Evolutionary conservation across 2,797 vertebrate species (phyloP).

Genomic region (Halcyon chelicuti): DNA sequence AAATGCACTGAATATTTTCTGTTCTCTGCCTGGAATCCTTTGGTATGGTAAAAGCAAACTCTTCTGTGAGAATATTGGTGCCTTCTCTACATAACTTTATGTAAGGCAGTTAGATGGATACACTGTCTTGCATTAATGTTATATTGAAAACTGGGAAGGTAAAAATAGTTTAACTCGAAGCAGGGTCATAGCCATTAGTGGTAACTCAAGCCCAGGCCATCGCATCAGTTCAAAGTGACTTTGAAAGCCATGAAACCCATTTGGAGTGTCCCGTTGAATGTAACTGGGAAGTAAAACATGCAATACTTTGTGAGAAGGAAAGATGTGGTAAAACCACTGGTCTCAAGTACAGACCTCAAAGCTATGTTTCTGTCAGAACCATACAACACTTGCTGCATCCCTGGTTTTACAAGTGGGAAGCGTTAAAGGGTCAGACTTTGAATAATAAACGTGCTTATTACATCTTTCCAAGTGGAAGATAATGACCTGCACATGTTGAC

Average conservation of each 20-base stretch:
- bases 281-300: neutral
- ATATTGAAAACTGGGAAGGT: neutral
- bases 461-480: neutral
- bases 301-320: neutral
- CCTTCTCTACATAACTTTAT: neutral
- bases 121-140: neutral
- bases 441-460: neutral
- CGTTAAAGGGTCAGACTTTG: neutral
- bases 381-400: neutral
- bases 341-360: neutral
- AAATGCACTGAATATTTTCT: neutral
- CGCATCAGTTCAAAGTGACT: neutral
- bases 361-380: neutral
- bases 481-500: neutral
- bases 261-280: neutral
- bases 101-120: neutral
- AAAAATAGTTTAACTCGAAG: neutral
- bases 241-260: neutral
- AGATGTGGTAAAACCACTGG: neutral
- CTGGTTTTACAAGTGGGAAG: neutral
- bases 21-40: neutral
- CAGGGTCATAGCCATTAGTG: neutral
- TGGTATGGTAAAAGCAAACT: neutral
- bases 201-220: neutral
- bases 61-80: neutral